Evolutionary conservation across 2,797 vertebrate genomes (phyloP).

Genomic region (Onychomys leucogaster): DNA sequence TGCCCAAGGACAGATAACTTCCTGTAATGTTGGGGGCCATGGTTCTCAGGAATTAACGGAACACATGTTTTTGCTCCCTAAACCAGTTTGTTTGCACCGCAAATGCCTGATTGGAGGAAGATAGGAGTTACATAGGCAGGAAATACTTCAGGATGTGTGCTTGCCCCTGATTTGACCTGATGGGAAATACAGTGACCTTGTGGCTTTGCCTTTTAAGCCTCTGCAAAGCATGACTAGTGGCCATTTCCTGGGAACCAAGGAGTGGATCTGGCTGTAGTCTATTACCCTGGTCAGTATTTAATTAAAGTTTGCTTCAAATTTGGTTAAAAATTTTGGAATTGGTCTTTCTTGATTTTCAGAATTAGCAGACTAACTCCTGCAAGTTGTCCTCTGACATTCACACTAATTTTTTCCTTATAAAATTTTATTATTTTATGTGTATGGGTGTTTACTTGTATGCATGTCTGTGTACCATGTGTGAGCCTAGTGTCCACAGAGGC

Average conservation of each 20-base stretch:
- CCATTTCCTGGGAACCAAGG: not conserved
- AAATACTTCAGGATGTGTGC: not conserved
- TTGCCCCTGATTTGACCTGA: not conserved
- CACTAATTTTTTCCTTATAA: not conserved
- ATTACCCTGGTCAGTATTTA: not conserved
- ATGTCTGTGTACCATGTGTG: not conserved
- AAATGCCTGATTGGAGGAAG: not conserved
- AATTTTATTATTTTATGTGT: not conserved
- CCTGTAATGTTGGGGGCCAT: not conserved
- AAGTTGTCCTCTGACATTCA: not conserved
- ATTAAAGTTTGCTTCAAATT: not conserved
- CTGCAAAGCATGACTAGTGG: not conserved
- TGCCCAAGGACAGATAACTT: not conserved
- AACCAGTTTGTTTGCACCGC: not conserved
- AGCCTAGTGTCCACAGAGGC: too few relatives aligned
- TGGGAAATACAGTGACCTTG: not conserved
- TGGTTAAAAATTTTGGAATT: not conserved
- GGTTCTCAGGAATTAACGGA: not conserved
- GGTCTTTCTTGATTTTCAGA: not conserved
- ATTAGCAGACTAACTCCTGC: not conserved
- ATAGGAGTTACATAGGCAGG: not conserved
- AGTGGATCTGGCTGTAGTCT: too few relatives aligned
- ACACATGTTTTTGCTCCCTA: not conserved
- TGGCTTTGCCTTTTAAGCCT: too few relatives aligned
- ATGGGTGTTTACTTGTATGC: not conserved